Evolutionary conservation across 2,888 invertebrate species (phyloP), one percentile per base, ranked within the genome.

Genomic region (Coleophora deauratella): DNA sequence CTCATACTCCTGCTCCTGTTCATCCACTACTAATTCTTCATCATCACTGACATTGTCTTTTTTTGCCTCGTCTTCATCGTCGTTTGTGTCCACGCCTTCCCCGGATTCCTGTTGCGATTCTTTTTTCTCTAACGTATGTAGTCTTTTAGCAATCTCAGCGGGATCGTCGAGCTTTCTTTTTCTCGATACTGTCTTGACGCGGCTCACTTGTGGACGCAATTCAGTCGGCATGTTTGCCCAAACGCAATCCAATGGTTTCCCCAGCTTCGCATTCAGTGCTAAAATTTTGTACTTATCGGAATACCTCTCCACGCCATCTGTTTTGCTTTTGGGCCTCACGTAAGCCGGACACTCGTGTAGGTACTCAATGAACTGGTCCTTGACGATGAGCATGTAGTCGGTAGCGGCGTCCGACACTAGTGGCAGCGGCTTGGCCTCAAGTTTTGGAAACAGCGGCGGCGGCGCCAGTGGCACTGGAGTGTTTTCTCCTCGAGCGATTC

Each of bases 1-100:
- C 72, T 95, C 95, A 62, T 94, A 92, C 57, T 95, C 94, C 54
- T 93, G 92, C 37, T 91, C 91, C 38, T 88, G 87, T 45, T 91
- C 90, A 43, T 89, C 88, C 34, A 86, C 88, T 21, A 21, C 6
- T 31, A 90, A 84, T 3, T 87, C 86, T 35, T 90, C 90, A 6
- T 86, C 82, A 31, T 87, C 88, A 43, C 82, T 86, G 0, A 72
- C 79, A n/a, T 86, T 88, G 32, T 89, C 89, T 34, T 87, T 88
- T 1, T 84, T 76, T 1, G 77, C 76, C 13, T 58, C 63, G 15
- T 64, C 67, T 27, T 72, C 77, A 28, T 78, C 81, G 33, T 85
- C 87, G 42, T 74, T 84, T 28, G 74, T 78, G 9, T 78, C 80
- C 43, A 82, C 81, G 42, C 78, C 81, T 35, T 87, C 87, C 2